A percentile compares a stretch with the other conserved stretches of the same genome.
These are phyloP conservation scores for Drosophila nr. medialis DNA, from an alignment of 2,888 invertebrate genomes.

Conservation along the genomic window DNA sequence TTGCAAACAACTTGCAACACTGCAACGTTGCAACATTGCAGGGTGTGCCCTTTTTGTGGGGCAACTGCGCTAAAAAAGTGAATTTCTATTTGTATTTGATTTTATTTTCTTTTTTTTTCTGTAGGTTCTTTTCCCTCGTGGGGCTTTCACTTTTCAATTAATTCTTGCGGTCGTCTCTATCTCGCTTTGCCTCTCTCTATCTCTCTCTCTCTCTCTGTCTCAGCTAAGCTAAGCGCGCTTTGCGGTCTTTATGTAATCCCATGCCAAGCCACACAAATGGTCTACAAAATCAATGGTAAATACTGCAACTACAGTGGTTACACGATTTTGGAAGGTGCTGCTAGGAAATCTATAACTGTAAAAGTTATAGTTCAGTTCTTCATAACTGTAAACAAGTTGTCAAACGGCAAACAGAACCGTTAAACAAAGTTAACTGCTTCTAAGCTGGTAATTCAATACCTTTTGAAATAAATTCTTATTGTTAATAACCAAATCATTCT, in stretches of 20 bases:
- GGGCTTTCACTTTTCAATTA: constrained; percentile 76
- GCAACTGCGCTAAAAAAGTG: constrained; percentile 32
- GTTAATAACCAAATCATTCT: not conserved
- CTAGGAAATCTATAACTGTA: not conserved
- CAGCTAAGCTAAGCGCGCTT: not conserved
- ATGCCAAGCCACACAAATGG: constrained; percentile 28
- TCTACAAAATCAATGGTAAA: not conserved
- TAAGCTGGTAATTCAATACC: not conserved
- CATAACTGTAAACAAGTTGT: not conserved
- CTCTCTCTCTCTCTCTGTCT: not conserved
- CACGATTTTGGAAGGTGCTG: not conserved
- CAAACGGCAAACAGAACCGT: not conserved
- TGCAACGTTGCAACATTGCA: not conserved
- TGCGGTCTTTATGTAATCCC: constrained; percentile 43
- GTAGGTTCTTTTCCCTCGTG: constrained; percentile 35
- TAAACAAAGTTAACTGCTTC: not conserved
- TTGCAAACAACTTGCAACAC: not conserved
- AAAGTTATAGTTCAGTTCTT: not conserved
- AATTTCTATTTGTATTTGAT: constrained; percentile 60
- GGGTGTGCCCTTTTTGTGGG: not conserved
- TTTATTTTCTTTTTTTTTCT: constrained; percentile 18
- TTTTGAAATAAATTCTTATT: too few relatives aligned
- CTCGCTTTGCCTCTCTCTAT: too few relatives aligned
- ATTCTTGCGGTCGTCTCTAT: constrained; percentile 52
- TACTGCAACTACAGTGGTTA: not conserved